phyloP scores from a whole-genome alignment of 2,797 vertebrate genomes.

The Meda fulgida region DNA sequence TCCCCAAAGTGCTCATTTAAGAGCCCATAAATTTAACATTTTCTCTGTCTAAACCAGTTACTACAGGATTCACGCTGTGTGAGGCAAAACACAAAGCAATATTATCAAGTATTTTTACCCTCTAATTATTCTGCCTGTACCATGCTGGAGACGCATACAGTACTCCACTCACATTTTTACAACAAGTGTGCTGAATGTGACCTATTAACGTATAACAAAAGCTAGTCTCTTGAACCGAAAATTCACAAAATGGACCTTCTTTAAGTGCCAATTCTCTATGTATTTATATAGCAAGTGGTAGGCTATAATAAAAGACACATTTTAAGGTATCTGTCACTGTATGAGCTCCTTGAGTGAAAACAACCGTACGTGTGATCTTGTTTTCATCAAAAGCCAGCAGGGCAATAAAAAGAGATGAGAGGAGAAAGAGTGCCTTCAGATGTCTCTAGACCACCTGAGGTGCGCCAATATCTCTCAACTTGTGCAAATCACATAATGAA shows the following conservation, averaged over 20 bases:
- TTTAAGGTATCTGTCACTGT: slow-evolving; percentile 4
- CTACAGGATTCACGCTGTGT: slow-evolving; percentile 66
- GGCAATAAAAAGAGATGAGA: slow-evolving; percentile 57
- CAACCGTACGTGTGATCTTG: slow-evolving; percentile 32
- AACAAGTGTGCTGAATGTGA: neutral
- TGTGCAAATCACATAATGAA: slow-evolving; percentile 64
- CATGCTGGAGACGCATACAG: slow-evolving; percentile 42
- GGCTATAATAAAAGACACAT: slow-evolving; percentile 2
- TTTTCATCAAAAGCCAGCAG: slow-evolving; percentile 55
- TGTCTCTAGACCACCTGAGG: slow-evolving; percentile 62
- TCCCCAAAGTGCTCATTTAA: slow-evolving; percentile 68
- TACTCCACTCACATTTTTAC: slow-evolving; percentile 46
- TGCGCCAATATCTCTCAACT: slow-evolving; percentile 55
- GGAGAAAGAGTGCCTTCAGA: slow-evolving; percentile 57
- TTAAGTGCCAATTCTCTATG: neutral
- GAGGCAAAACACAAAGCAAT: slow-evolving; percentile 58
- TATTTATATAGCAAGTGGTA: slow-evolving; percentile 10
- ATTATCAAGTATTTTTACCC: slow-evolving; percentile 58
- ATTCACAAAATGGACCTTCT: neutral
- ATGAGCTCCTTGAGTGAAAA: slow-evolving; percentile 28
- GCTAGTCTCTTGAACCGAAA: neutral
- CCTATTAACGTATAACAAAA: neutral
- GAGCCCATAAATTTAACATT: slow-evolving; percentile 69
- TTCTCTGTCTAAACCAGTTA: slow-evolving; percentile 67
- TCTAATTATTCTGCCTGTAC: slow-evolving; percentile 65